phyloP scores from a whole-genome alignment of 2,888 invertebrate genomes.

The Laothoe populi region DNA sequence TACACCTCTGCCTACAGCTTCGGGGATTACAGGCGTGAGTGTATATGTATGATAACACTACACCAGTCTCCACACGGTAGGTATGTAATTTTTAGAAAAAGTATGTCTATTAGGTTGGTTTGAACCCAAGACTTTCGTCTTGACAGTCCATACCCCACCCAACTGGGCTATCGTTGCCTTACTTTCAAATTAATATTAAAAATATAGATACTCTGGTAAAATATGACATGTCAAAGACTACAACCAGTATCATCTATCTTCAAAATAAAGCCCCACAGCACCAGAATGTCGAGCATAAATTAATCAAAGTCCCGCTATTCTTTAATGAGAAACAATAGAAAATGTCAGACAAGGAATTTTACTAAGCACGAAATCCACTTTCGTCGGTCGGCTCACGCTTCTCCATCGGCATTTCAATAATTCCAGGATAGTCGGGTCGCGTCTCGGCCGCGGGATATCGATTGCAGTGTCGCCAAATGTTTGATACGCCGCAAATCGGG shows the following conservation, averaged over 20 bases:
- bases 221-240: no score
- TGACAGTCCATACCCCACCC: no score
- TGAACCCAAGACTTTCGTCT: no score
- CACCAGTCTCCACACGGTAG: no score
- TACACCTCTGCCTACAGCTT: no score
- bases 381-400: neutral
- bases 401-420: slow-evolving; percentile 9
- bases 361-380: slow-evolving; percentile 6
- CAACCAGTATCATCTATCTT: neutral
- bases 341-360: neutral
- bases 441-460: slow-evolving; percentile 12
- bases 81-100: no score
- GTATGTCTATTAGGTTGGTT: no score
- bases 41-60: no score
- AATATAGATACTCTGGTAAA: no score
- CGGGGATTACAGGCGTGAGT: no score
- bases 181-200: no score
- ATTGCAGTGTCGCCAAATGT: slow-evolving; percentile 14
- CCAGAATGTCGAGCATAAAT: neutral
- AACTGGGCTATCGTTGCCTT: no score
- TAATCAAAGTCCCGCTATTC: neutral
- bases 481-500: slow-evolving; percentile 8
- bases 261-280: neutral
- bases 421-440: slow-evolving; percentile 1
- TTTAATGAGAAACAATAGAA: slow-evolving; percentile 4